Conservation (phyloP, 2,113 vertebrate genomes). For the Leucopsar rothschildi region DNA sequence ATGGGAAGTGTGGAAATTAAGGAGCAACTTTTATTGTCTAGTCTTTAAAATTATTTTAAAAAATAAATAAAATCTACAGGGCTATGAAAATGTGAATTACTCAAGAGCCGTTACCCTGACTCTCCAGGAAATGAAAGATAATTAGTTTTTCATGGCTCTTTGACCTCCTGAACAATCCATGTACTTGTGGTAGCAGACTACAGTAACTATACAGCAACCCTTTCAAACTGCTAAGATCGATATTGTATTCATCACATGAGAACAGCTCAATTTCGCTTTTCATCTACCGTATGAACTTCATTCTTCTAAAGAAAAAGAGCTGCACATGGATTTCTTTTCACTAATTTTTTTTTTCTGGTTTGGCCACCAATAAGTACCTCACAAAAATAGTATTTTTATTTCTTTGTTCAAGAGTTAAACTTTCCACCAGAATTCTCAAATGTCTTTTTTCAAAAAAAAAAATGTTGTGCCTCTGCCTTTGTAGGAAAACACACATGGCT, state of each 20-base stretch:
- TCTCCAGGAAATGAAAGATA: background rate
- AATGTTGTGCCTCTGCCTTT: background rate
- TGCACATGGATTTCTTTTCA: background rate
- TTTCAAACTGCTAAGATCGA: background rate
- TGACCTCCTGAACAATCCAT: background rate
- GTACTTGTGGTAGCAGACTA: background rate
- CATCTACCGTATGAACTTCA: background rate
- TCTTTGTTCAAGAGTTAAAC: background rate
- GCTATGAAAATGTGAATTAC: background rate
- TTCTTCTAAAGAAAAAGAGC: background rate
- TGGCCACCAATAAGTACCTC: background rate
- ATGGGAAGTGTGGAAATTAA: background rate
- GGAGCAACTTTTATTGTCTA: background rate
- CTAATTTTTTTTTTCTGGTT: background rate
- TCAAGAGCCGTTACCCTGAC: background rate
- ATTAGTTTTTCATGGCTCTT: background rate
- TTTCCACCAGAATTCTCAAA: background rate
- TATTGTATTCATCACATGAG: background rate
- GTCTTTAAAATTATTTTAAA: background rate
- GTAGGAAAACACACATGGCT: background rate
- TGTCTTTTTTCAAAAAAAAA: background rate
- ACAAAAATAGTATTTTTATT: background rate
- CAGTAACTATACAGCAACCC: background rate
- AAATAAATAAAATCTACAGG: background rate
- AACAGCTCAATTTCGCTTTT: background rate